Evolutionary conservation across 2,888 invertebrate species (phyloP), one percentile per base, ranked within the genome.

Genomic region (Melinaea marsaeus): DNA sequence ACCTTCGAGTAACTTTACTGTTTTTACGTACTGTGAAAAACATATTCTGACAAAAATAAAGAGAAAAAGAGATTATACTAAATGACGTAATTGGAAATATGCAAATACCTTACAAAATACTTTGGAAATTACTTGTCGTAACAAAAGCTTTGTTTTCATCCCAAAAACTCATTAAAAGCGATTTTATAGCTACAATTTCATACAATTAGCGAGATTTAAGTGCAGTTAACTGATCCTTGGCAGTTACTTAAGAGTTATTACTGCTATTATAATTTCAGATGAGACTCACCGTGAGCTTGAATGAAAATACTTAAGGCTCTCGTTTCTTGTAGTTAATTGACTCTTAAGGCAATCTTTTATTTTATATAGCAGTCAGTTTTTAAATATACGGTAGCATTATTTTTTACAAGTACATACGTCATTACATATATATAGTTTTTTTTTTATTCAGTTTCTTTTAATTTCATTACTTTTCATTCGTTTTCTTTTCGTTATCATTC

Each of bases 251-350:
- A 62, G 62, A 66, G 59, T 66, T 64, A 66, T 60, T 42, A 51
- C 45, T 58, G 60, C 55, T 60, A 54, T 68, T 63, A 66, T 66
- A 65, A 65, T 68, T 67, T 67, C 58, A 60, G 59, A 61, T 48
- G 60, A 57, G 35, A 60, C 55, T 48, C 56, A 57, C 58, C 47
- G 51, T 51, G 51, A n/a, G 51, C 51, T 51, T 6, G 32, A 51
- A 51, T 11, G 51, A 51, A 32, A 32, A 51, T 51, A 32, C 51
- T 51, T 32, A 32, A 51, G 32, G 6, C 22, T 51, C 51, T 32
- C 9, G 32, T 51, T 51, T 11, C 32, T 51, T 51, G 51, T 51
- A 51, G 32, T 32, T 22, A 51, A 51, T 51, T 51, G 51, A 22
- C 51, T 22, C 51, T 51, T 32, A 32, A 51, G 51, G 51, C 32